Conservation (phyloP, 2,888 invertebrate species). For the Patella ulyssiponensis region DNA sequence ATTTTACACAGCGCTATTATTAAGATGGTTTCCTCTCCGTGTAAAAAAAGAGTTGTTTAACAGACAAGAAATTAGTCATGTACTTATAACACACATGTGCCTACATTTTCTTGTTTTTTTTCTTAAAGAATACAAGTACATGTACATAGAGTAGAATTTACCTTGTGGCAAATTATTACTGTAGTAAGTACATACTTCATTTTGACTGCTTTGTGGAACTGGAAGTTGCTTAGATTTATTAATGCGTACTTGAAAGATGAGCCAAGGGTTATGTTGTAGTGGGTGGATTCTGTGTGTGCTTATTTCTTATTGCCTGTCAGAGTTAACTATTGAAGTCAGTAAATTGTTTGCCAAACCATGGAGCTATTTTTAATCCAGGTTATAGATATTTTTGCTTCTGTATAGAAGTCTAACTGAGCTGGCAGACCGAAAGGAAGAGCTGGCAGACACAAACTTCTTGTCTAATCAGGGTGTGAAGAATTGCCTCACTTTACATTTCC, state of each 20-base stretch:
- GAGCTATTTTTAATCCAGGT: not conserved
- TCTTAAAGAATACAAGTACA: too few species aligned
- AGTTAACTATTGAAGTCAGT: not conserved
- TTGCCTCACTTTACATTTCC: not conserved
- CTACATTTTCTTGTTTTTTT: too few species aligned
- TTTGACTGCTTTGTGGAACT: not conserved
- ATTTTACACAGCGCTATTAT: too few species aligned
- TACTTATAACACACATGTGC: too few species aligned
- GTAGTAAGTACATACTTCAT: constrained; percentile 5
- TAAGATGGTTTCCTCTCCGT: too few species aligned
- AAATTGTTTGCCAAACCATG: constrained; percentile 7
- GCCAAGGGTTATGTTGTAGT: not conserved
- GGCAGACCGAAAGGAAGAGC: not conserved
- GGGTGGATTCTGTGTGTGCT: constrained; percentile 1
- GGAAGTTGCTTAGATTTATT: too few species aligned
- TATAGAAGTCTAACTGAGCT: not conserved
- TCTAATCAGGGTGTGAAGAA: not conserved
- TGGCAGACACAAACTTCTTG: not conserved
- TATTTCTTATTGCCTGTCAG: constrained; percentile 7
- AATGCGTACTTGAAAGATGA: too few species aligned
- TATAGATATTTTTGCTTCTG: not conserved
- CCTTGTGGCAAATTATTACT: constrained; percentile 10
- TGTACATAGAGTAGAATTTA: too few species aligned
- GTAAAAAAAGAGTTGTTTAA: too few species aligned
- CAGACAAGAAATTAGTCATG: too few species aligned